Percentiles rank a stretch among this genome's conserved stretches.
Conservation (phyloP, 2,113 vertebrate genomes). For the Tachysurus fulvidraco region DNA sequence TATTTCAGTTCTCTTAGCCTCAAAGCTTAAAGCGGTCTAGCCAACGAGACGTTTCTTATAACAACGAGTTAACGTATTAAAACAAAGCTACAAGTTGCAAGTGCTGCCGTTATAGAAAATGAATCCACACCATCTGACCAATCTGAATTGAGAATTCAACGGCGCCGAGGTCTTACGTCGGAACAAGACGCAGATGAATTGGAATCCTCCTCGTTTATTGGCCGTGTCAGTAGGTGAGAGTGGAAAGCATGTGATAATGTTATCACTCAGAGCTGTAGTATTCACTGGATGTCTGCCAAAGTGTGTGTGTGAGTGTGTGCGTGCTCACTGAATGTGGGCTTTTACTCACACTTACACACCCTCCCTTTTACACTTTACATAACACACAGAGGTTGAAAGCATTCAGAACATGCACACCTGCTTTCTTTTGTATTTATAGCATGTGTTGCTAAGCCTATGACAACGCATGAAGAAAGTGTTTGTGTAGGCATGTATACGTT, state of each 20-base stretch:
- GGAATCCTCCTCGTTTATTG: slow-evolving; percentile 26
- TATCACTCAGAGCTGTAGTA: slow-evolving; percentile 69
- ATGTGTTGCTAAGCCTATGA: slow-evolving; percentile 49
- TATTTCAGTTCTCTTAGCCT: neutral
- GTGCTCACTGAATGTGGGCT: slow-evolving; percentile 4
- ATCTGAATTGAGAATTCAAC: neutral
- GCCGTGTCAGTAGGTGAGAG: slow-evolving; percentile 25
- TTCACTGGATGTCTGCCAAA: slow-evolving; percentile 67
- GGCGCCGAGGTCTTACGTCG: neutral
- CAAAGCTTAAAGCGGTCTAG: neutral
- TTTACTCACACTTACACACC: slow-evolving; percentile 23
- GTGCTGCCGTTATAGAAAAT: neutral
- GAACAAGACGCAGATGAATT: neutral
- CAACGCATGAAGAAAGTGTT: slow-evolving; percentile 50
- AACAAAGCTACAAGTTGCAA: neutral
- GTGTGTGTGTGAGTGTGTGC: slow-evolving; percentile 40
- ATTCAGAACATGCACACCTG: slow-evolving; percentile 21
- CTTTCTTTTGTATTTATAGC: slow-evolving; percentile 48
- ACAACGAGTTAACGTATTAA: neutral
- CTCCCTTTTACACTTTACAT: slow-evolving; percentile 30
- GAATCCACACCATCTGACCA: neutral
- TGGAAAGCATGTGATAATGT: slow-evolving; percentile 50
- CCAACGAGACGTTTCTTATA: neutral
- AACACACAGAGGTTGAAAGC: slow-evolving; percentile 24
- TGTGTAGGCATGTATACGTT: slow-evolving; percentile 31